These are phyloP conservation scores for Ammodramus savannarum DNA, from an alignment of 2,113 vertebrate species.

Conservation along the genomic window DNA sequence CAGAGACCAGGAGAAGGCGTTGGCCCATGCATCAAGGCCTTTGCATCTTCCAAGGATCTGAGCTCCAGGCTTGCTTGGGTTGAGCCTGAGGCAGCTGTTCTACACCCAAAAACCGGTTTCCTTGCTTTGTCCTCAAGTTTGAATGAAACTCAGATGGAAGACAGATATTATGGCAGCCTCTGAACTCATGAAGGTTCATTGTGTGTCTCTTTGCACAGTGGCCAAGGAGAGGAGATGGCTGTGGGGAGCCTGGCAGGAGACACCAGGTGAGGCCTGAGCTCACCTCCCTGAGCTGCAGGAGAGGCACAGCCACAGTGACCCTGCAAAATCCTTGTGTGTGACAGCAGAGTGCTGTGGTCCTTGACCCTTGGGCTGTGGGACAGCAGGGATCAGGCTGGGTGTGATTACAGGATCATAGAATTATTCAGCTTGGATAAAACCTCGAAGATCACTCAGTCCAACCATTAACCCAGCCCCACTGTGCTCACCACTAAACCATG, in stretches of 20 bases:
- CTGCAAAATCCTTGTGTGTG: neutral
- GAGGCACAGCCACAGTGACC: neutral
- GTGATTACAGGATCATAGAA: neutral
- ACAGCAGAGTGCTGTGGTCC: neutral
- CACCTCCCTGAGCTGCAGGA: neutral
- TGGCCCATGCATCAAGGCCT: neutral
- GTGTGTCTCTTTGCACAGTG: neutral
- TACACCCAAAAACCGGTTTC: neutral
- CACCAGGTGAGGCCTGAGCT: neutral
- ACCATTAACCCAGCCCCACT: neutral
- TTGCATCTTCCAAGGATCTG: neutral
- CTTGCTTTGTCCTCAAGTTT: neutral
- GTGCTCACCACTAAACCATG: neutral
- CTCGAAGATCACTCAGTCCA: neutral
- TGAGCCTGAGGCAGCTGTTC: neutral
- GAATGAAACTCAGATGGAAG: neutral
- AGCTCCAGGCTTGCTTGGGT: neutral
- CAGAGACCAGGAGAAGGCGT: neutral
- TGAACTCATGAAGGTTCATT: neutral
- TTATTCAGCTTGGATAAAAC: neutral
- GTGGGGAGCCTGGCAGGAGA: neutral
- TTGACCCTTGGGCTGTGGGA: rapidly evolving
- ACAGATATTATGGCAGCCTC: neutral
- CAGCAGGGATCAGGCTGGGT: neutral
- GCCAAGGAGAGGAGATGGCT: neutral